A percentile compares a stretch with the other conserved stretches of the same genome.
Conservation (phyloP, 2,888 invertebrate genomes). For the Stictocephala bisonia region DNA sequence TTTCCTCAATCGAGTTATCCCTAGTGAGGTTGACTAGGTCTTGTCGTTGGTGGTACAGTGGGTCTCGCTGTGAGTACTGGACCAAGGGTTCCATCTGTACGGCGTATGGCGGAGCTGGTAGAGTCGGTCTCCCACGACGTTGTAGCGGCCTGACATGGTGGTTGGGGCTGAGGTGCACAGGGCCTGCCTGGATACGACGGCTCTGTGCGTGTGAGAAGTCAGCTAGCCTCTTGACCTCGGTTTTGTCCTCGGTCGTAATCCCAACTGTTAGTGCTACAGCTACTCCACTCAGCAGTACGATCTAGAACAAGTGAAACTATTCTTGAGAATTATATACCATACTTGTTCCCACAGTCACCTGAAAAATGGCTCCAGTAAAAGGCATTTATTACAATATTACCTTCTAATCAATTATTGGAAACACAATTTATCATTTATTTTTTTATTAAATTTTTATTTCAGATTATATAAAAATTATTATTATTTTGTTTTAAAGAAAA, state of each 20-base stretch:
- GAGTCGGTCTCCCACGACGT: slow-evolving; percentile 47
- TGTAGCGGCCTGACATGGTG: not conserved
- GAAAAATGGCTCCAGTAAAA: too few relatives aligned
- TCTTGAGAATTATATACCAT: too few relatives aligned
- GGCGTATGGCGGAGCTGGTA: slow-evolving; percentile 74
- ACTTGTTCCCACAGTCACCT: too few relatives aligned
- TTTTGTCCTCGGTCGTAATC: slow-evolving; percentile 9
- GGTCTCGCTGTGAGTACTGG: slow-evolving; percentile 83
- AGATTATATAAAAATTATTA: too few relatives aligned
- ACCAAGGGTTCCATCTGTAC: slow-evolving; percentile 85
- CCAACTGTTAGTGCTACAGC: slow-evolving; percentile 7
- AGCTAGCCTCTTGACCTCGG: not conserved
- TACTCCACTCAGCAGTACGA: not conserved
- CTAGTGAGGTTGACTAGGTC: slow-evolving; percentile 58
- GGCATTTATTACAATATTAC: too few relatives aligned
- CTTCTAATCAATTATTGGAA: too few relatives aligned
- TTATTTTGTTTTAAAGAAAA: too few relatives aligned
- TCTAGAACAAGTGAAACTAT: too few relatives aligned
- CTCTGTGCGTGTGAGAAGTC: slow-evolving; percentile 9
- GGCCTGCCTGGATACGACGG: not conserved
- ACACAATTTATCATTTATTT: too few relatives aligned
- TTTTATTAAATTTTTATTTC: too few relatives aligned
- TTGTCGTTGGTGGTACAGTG: slow-evolving; percentile 74
- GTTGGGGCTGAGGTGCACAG: not conserved
- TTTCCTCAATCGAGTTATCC: slow-evolving; percentile 37